Conservation (phyloP, 2,797 vertebrate genomes). For the Coregonus suidteri region DNA sequence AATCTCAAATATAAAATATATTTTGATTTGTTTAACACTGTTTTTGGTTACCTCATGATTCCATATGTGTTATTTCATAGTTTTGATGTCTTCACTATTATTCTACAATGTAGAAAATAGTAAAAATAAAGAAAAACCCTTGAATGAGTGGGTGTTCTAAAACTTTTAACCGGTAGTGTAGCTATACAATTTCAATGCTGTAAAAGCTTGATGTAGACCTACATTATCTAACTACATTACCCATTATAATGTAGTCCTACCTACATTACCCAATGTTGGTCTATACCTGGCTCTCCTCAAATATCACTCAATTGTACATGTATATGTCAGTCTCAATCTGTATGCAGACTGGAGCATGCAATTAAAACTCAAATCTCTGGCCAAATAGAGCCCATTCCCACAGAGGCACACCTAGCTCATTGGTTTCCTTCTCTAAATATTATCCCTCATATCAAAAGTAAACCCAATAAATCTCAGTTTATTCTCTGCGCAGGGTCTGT, state of each 20-base stretch:
- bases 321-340: slow-evolving; percentile 47
- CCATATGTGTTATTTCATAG: no score
- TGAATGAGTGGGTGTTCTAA: no score
- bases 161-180: no score
- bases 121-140: no score
- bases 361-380: slow-evolving; percentile 77
- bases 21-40: no score
- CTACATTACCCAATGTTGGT: background rate
- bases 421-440: slow-evolving; percentile 71
- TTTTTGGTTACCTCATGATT: no score
- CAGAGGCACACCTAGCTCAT: slow-evolving; percentile 57
- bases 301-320: slow-evolving; percentile 1
- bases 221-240: background rate
- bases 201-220: background rate
- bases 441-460: slow-evolving; percentile 79
- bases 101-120: no score
- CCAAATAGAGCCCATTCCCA: slow-evolving; percentile 71
- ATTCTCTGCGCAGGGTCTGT: slow-evolving; percentile 61
- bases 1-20: no score
- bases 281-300: background rate
- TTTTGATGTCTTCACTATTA: no score
- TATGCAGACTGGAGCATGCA: slow-evolving; percentile 66
- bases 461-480: slow-evolving; percentile 74
- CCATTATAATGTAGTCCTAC: background rate
- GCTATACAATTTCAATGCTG: background rate